Evolutionary conservation across 2,888 invertebrate genomes (phyloP), one percentile per base, ranked within the genome.

Genomic region (Drosophila nigricruria): DNA sequence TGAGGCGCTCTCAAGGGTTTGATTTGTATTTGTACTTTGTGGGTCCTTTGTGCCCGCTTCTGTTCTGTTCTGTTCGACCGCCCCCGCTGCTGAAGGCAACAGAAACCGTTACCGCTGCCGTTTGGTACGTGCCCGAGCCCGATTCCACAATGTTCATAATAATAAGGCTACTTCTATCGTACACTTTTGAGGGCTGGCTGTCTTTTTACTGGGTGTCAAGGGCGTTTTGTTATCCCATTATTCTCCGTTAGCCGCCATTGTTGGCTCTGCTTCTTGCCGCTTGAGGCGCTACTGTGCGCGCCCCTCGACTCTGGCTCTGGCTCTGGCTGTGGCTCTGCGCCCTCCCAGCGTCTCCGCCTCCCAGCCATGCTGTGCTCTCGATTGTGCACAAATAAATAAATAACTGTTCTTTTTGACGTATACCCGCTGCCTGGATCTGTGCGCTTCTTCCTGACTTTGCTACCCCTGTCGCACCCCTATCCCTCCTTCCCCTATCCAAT

Each of bases 211-310:
- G 91, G 91, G 91, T 91, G 91, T 91, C 91, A 91, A 91, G 91
- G 91, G 91, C 91, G 91, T 91, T 91, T 91, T 90, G 89, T 91
- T 91, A 91, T 91, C 82, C 90, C 89, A 91, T 91, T 91, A 91
- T 91, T 91, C 81, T 86, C 79, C 77, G 76, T 80, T 85, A 89
- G 81, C 68, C 89, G 84, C 84, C 84, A 82, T 90, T 82, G 81
- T 80, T 77, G 71, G 58, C 58, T 32, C 45, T 68, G 50, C 64
- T 53, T 38, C 61, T 56, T 49, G 58, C 36, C 54, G 56, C 58
- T 71, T 65, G 68, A 68, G 67, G 78, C 75, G 60, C 36, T 71
- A 14, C 72, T 32, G 8, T 40, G 30, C 18, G 30, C 49, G 57
- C 56, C 52, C 49, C 56, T 65, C 58, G 23, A 16, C 42, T 30